Evolutionary conservation across 2,113 vertebrate genomes (phyloP).

Genomic region (Rhinolophus ferrumequinum): DNA sequence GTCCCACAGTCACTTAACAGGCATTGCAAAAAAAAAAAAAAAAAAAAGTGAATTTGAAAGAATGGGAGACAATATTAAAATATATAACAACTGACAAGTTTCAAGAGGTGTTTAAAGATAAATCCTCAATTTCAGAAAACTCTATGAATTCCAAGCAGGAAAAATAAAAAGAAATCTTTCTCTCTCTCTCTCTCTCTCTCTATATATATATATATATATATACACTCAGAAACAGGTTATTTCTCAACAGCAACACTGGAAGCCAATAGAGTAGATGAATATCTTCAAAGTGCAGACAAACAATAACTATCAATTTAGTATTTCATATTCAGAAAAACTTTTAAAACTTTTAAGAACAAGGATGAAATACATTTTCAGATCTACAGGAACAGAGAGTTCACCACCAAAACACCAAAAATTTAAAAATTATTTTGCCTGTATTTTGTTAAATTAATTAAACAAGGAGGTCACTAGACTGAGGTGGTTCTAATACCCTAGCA

Average conservation of each 20-base stretch:
- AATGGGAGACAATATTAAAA: background rate
- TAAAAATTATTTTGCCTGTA: background rate
- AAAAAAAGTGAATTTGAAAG: background rate
- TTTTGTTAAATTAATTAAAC: background rate
- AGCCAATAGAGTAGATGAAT: background rate
- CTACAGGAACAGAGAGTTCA: background rate
- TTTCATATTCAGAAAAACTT: background rate
- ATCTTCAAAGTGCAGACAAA: background rate
- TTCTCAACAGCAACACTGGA: background rate
- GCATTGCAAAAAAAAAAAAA: background rate
- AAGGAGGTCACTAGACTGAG: background rate
- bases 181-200: too few relatives aligned
- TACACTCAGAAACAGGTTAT: background rate
- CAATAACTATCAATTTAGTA: background rate
- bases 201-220: too few relatives aligned
- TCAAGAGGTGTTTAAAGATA: background rate
- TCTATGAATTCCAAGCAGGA: background rate
- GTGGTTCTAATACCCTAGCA: background rate
- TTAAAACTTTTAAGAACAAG: background rate
- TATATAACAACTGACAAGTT: background rate
- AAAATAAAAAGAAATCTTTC: background rate
- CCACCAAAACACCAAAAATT: background rate
- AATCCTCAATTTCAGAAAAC: conserved; percentile 7
- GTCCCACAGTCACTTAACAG: background rate
- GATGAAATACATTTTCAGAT: background rate